A percentile compares a stretch with the other conserved stretches of the same genome.
Conservation (phyloP, 2,113 vertebrate genomes). For the Callipepla squamata region DNA sequence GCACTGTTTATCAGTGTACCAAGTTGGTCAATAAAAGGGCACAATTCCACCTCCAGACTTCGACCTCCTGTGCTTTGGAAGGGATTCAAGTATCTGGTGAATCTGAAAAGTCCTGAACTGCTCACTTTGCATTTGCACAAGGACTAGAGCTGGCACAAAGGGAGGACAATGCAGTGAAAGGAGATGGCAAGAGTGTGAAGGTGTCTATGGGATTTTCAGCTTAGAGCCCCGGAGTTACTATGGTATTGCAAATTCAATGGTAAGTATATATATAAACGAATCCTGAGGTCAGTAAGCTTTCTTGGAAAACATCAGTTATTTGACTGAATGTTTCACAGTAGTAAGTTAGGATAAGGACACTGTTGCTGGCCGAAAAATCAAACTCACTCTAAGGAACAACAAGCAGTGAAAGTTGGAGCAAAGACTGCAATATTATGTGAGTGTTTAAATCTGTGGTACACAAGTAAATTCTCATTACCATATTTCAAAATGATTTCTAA, state of each 20-base stretch:
- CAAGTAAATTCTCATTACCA: accelerated
- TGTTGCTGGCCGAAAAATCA: neutral
- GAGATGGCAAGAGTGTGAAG: neutral
- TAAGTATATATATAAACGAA: neutral
- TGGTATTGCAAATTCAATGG: neutral
- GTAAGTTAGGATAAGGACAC: neutral
- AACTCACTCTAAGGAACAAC: neutral
- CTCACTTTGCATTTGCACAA: neutral
- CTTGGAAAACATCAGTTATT: neutral
- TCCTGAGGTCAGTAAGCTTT: neutral
- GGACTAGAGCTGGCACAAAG: neutral
- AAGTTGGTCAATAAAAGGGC: neutral
- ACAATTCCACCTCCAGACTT: neutral
- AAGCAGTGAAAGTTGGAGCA: neutral
- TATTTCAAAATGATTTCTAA: neutral
- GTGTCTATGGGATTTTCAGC: neutral
- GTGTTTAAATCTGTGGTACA: neutral
- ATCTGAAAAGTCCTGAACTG: neutral
- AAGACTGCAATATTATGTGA: neutral
- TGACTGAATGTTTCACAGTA: neutral
- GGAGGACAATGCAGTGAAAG: neutral
- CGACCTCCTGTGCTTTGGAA: neutral
- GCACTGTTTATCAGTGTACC: neutral
- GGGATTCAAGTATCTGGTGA: neutral
- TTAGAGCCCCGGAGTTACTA: neutral